phyloP scores from a whole-genome alignment of 2,797 vertebrate genomes.

The Neomorphus geoffroyi region DNA sequence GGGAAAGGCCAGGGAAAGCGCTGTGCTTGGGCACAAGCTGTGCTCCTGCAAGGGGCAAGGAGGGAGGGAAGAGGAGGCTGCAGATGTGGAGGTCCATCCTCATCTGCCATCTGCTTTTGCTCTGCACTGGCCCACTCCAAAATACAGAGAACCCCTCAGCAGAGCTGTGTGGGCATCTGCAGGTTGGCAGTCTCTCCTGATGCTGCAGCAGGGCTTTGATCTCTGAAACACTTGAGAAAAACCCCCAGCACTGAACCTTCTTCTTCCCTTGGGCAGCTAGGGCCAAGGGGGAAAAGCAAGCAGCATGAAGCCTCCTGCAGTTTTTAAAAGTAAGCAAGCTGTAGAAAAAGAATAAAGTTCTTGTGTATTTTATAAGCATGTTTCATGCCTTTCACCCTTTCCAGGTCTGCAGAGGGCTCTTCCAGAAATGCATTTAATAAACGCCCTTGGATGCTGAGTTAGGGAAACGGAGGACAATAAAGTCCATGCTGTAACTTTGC shows the following conservation, averaged over 20 bases:
- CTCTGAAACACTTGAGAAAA: not conserved
- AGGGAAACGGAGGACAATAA: not conserved
- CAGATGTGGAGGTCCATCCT: not conserved
- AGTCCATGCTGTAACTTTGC: not conserved
- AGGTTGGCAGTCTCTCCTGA: not conserved
- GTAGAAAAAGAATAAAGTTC: not conserved
- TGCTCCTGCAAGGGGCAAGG: not conserved
- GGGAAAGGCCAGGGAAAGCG: constrained; percentile 18
- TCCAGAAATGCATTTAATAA: not conserved
- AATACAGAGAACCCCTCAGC: not conserved
- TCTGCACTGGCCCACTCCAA: not conserved
- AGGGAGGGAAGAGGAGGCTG: not conserved
- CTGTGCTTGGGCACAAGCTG: not conserved
- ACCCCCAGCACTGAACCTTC: not conserved
- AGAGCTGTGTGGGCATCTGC: not conserved
- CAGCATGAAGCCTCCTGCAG: accelerated
- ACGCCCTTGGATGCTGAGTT: not conserved
- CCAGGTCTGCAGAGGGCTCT: not conserved
- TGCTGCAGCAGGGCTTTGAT: not conserved
- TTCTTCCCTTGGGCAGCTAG: not conserved
- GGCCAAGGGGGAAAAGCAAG: not conserved
- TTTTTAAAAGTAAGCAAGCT: not conserved
- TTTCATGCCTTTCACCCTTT: not conserved
- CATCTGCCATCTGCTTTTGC: not conserved
- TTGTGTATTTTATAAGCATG: not conserved